Evolutionary conservation across 1,140 invertebrate genomes (phyloP).

Genomic region (Plodia interpunctella): DNA sequence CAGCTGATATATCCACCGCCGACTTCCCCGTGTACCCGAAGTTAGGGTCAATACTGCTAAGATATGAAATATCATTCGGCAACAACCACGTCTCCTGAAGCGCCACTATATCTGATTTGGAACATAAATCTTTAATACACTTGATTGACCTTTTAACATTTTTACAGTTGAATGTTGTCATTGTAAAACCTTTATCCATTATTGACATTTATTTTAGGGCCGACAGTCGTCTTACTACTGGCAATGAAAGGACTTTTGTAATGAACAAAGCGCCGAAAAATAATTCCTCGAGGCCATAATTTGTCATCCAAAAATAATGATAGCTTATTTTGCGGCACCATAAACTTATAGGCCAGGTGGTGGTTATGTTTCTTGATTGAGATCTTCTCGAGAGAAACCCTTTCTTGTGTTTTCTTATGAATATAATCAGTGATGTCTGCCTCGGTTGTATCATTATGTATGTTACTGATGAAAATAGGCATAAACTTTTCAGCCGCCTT

Average conservation of each 20-base stretch:
- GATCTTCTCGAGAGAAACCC: constrained; percentile 20
- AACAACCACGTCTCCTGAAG: no score
- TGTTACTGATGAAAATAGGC: constrained; percentile 31
- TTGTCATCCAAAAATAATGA: constrained; percentile 22
- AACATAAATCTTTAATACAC: constrained; percentile 15
- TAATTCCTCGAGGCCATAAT: constrained; percentile 28
- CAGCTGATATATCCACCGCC: no score
- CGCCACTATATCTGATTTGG: constrained; percentile 6
- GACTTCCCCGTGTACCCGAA: no score
- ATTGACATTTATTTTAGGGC: background rate
- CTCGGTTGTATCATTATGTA: constrained; percentile 17
- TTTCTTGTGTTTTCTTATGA: constrained; percentile 21
- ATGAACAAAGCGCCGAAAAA: constrained; percentile 28
- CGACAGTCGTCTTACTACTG: constrained; percentile 2
- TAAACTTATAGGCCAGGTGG: constrained; percentile 30
- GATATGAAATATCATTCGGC: no score
- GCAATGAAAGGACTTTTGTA: constrained; percentile 9
- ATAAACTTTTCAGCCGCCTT: constrained; percentile 23
- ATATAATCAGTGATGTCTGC: constrained; percentile 22
- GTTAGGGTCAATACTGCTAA: no score
- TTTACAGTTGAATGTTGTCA: constrained; percentile 22
- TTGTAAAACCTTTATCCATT: constrained; percentile 4
- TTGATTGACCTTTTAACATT: constrained; percentile 19
- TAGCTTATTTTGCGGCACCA: constrained; percentile 19
- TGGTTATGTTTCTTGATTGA: constrained; percentile 14